Percentiles rank a stretch among this genome's conserved stretches.
These are phyloP conservation scores for Crotalus helleri DNA, from an alignment of 2,113 vertebrate species.

Conservation along the genomic window DNA sequence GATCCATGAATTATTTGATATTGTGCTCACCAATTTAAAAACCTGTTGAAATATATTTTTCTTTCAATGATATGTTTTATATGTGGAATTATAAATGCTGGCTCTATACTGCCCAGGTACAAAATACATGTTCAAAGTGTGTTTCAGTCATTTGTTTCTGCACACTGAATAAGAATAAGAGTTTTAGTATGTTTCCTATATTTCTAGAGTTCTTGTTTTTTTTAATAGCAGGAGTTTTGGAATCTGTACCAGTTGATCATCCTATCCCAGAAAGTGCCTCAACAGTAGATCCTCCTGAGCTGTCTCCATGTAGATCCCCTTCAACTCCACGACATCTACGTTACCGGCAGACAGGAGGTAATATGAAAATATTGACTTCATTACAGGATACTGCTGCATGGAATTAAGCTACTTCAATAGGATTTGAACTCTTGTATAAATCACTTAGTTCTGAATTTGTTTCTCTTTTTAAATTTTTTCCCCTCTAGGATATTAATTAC, in stretches of 20 bases:
- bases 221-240: conserved; percentile 80
- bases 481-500: background rate
- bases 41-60: background rate
- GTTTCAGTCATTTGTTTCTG: background rate
- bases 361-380: conserved; percentile 4
- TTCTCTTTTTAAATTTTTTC: background rate
- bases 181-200: background rate
- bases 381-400: background rate
- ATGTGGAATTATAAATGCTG: background rate
- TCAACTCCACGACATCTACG: conserved; percentile 91
- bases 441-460: background rate
- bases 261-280: conserved; percentile 82
- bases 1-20: background rate
- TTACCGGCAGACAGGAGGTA: conserved; percentile 89
- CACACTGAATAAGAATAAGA: background rate
- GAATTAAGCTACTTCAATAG: background rate
- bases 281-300: conserved; percentile 76
- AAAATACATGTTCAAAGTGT: background rate
- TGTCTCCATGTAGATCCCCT: conserved; percentile 89
- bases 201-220: conserved; percentile 42
- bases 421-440: background rate
- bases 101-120: background rate
- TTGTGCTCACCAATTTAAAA: background rate
- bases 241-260: conserved; percentile 83
- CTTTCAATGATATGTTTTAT: background rate